Evolutionary conservation across 2,797 vertebrate genomes (phyloP), one percentile per base, ranked within the genome.

Genomic region (Sebastes hubbsi): DNA sequence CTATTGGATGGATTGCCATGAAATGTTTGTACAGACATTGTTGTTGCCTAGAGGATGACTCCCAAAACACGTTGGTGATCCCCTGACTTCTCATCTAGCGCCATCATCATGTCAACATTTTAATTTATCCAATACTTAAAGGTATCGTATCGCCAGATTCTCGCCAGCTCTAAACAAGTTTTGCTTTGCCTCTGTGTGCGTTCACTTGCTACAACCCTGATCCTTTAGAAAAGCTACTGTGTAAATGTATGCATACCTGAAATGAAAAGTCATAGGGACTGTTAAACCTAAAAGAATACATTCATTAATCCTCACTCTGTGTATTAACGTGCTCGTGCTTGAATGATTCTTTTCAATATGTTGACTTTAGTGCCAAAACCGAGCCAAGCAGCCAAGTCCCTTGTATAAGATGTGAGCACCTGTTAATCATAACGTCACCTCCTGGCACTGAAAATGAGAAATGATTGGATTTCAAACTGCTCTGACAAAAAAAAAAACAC

Each of bases 401-500:
- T 88, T 75, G 77, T 81, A 64, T 80, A 89, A 88, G 69, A 88
- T 74, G 22, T 46, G 83, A 89, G 76, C 80, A 86, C 87, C 82
- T 87, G 84, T 84, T 86, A 65, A 83, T 88, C 79, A 88, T 85
- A 82, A 86, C 82, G 58, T 94, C 89, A 90, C 83, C 84, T 89
- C 42, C 82, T 93, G 92, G 93, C 89, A 68, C 55, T 0, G 60
- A 54, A 29, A 85, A 87, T 78, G 63, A 89, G 74, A 86, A 85
- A 77, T 34, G 6, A 82, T 3, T 22, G 56, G 32, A 78, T 63
- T 87, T 88, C 60, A 84, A 80, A 72, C 49, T 7, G 68, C 30
- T 34, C 75, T 49, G 75, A 73, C 42, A 66, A 64, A 85, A 81
- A 67, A 67, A 87, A 87, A 75, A 71, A 71, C 38, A 22, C 70